Evolutionary conservation across 2,888 invertebrate species (phyloP).

Genomic region (Herminia tarsipennalis): DNA sequence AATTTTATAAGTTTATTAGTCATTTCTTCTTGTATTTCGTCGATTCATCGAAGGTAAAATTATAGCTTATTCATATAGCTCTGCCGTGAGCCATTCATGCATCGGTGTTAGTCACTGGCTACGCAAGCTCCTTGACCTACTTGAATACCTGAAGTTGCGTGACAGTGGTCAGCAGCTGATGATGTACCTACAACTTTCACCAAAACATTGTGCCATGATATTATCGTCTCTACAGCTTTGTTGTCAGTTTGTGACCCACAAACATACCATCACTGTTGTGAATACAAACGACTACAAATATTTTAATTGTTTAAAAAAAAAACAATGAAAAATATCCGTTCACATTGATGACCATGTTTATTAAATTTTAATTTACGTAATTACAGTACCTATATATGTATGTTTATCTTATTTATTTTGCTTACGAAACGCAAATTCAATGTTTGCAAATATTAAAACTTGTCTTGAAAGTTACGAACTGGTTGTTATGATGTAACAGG

Average conservation of each 20-base stretch:
- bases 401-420: background rate
- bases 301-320: conserved; percentile 10
- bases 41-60: conserved; percentile 27
- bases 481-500: conserved; percentile 23
- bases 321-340: conserved; percentile 7
- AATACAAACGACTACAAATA: conserved; percentile 4
- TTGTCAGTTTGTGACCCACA: conserved; percentile 15
- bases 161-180: conserved; percentile 69
- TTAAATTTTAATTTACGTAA: conserved; percentile 1
- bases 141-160: conserved; percentile 66
- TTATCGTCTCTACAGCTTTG: conserved; percentile 30
- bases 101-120: conserved; percentile 63
- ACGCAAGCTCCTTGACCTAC: conserved; percentile 78
- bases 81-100: conserved; percentile 60
- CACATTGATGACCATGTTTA: conserved; percentile 4
- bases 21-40: conserved; percentile 19
- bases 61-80: conserved; percentile 47
- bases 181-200: conserved; percentile 83
- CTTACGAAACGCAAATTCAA: conserved; percentile 2
- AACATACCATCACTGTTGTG: conserved; percentile 24
- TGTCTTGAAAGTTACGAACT: too few relatives aligned
- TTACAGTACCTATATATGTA: background rate
- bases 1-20: conserved; percentile 23
- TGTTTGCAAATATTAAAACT: conserved; percentile 8
- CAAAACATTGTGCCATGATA: conserved; percentile 62